A percentile compares a stretch with the other conserved stretches of the same genome.
phyloP scores from a whole-genome alignment of 2,888 invertebrate genomes.

The Norana najaformis region DNA sequence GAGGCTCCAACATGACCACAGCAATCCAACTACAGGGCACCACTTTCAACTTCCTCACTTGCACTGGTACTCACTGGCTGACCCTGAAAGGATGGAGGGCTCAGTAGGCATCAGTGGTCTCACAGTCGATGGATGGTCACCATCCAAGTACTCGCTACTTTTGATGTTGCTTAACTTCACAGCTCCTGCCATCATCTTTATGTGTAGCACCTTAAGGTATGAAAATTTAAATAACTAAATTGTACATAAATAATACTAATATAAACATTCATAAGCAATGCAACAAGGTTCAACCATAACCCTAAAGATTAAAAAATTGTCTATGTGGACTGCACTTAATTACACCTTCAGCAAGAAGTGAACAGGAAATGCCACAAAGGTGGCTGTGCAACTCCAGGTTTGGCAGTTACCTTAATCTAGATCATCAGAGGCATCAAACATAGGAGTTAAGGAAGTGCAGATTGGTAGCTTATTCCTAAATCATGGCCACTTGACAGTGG shows the following conservation, averaged over 20 bases:
- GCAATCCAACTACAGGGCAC: too few species aligned
- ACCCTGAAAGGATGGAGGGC: too few species aligned
- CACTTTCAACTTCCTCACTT: too few species aligned
- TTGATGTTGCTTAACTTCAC: not conserved
- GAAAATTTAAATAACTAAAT: not conserved
- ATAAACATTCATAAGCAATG: not conserved
- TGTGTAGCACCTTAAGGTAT: too few species aligned
- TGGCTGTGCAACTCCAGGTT: not conserved
- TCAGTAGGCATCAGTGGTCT: not conserved
- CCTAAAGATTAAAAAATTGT: not conserved
- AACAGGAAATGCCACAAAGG: not conserved
- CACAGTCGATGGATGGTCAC: not conserved
- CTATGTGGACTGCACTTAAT: not conserved
- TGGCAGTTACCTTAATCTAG: not conserved
- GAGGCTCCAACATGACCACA: too few species aligned
- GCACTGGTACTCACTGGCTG: too few species aligned
- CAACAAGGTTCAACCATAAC: not conserved
- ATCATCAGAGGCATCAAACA: not conserved
- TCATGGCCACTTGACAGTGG: too few species aligned
- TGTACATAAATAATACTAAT: too few species aligned
- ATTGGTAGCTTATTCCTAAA: too few species aligned
- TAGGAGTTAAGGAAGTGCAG: too few species aligned
- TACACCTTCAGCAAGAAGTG: not conserved
- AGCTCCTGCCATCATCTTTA: not conserved
- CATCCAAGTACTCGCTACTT: not conserved